Evolutionary conservation across 53 echinoderm and acorn worm species (phyloP), one percentile per base, ranked within the genome.

Genomic region (Luidia sarsii): DNA sequence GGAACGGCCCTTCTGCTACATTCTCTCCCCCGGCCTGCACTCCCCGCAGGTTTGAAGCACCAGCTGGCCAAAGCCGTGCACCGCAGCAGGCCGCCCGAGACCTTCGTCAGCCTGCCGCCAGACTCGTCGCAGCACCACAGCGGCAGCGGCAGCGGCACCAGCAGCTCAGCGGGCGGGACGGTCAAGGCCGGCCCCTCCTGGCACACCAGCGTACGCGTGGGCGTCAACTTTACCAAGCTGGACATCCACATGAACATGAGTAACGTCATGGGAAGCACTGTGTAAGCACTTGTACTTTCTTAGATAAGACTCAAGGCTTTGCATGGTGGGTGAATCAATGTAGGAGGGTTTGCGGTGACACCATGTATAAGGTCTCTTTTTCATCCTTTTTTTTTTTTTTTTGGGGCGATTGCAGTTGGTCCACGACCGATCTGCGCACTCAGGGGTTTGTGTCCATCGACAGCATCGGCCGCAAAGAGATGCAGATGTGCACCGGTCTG

Each of bases 241-340:
- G 93, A 97, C 59, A 91, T 94, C 34, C 85, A 93, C 62, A 97
- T 97, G 83, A 97, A 91, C 64, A 97, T 97, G 97, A 97, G 97
- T 65, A 97, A 97, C 32, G 97, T 97, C 37, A 97, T 97, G 97
- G 97, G 97, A 2, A 97, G 87, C 39, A 93, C 97, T 52, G 61
- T 90, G 97, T 97, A 84, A 97, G 97, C 83, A 16, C 9, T 33
- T 0, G 6, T 41, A 41, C 18, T 23, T 8, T 10, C 15, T 46
- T 46, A 46, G 8, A 46, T 46, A 46, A 10, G 46, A 10, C 15
- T 8, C 46, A n/a, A n/a, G n/a, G n/a, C n/a, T n/a, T n/a, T n/a
- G n/a, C n/a, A n/a, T n/a, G n/a, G n/a, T n/a, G n/a, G n/a, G n/a
- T n/a, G n/a, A n/a, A n/a, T n/a, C n/a, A n/a, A n/a, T n/a, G n/a